Conservation (phyloP, 92 coral and sea anemone species). For the Meandrina meandrites region DNA sequence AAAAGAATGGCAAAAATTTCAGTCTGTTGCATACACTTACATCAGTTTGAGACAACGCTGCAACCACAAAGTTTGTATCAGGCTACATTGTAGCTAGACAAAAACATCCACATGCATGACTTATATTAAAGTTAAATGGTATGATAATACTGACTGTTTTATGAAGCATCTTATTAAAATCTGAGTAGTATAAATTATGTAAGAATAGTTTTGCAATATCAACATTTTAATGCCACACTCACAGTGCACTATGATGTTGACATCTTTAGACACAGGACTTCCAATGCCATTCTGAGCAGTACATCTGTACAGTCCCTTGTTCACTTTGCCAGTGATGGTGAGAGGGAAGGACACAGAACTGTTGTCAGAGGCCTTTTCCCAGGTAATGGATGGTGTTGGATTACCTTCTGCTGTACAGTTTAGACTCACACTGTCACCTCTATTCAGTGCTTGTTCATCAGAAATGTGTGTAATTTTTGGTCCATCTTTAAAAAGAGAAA, state of each 20-base stretch:
- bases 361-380: slow-evolving; percentile 18
- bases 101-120: too few species aligned
- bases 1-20: too few species aligned
- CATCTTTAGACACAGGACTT: neutral
- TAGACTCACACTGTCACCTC: slow-evolving; percentile 19
- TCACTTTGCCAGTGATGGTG: slow-evolving; percentile 3
- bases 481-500: slow-evolving; percentile 12
- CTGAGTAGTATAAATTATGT: too few species aligned
- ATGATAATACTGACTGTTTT: too few species aligned
- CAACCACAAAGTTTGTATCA: too few species aligned
- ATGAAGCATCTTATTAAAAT: too few species aligned
- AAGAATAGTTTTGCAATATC: neutral
- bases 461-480: slow-evolving; percentile 41
- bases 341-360: neutral
- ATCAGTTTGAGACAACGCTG: too few species aligned
- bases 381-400: slow-evolving; percentile 36
- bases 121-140: too few species aligned
- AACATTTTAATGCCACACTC: neutral
- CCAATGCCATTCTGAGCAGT: slow-evolving; percentile 39
- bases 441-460: slow-evolving; percentile 8
- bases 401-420: slow-evolving; percentile 55
- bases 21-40: too few species aligned
- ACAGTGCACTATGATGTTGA: slow-evolving; percentile 39
- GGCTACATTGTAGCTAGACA: too few species aligned
- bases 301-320: slow-evolving; percentile 44